Conservation (phyloP, 2,888 invertebrate species). For the Antitype chi region DNA sequence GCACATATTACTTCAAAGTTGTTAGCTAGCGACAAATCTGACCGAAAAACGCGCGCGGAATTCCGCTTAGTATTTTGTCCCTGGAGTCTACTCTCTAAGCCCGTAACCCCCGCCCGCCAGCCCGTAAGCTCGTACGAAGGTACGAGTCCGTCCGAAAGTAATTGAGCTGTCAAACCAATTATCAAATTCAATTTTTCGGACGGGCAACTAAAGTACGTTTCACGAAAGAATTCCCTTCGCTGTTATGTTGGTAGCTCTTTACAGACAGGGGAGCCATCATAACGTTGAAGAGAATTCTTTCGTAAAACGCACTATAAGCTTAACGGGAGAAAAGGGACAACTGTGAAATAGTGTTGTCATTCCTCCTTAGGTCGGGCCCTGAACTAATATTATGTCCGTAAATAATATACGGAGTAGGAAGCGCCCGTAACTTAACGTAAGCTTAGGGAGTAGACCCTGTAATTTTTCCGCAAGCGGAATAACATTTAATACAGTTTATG, state of each 20-base stretch:
- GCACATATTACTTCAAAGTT: conserved; percentile 5
- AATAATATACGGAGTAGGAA: no score
- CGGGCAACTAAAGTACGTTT: no score
- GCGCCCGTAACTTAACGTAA: neutral
- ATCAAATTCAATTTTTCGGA: neutral
- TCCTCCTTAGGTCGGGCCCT: neutral
- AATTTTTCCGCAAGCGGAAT: conserved; percentile 21
- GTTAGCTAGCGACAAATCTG: neutral
- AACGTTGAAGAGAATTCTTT: no score
- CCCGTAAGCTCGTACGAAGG: no score
- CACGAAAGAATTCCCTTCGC: no score
- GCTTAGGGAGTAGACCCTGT: neutral
- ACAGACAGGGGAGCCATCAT: no score
- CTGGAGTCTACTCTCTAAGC: neutral
- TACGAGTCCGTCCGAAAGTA: neutral
- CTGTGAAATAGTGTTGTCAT: neutral
- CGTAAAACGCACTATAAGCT: no score
- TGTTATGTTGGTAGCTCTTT: no score
- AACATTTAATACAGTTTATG: neutral
- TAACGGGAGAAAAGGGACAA: neutral
- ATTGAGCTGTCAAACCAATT: no score
- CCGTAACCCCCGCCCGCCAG: no score
- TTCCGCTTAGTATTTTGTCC: neutral
- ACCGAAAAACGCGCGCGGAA: no score
- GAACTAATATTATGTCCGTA: neutral